Percentiles rank a stretch among this genome's conserved stretches.
Conservation (phyloP, 2,113 vertebrate species). For the Python bivittatus region DNA sequence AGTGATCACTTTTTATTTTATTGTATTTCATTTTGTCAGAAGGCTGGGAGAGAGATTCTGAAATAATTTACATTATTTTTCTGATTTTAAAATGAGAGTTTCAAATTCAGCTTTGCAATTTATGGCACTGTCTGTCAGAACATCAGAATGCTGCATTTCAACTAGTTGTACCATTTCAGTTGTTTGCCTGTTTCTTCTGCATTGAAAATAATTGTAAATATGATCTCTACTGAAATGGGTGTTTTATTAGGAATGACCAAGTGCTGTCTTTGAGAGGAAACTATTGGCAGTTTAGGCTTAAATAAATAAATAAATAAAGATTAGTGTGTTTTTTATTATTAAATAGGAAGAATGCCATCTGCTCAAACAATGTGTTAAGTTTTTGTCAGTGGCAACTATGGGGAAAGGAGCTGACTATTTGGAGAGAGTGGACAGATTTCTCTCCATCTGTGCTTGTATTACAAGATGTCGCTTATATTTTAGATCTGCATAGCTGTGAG, state of each 20-base stretch:
- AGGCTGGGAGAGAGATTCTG: background rate
- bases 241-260: constrained; percentile 55
- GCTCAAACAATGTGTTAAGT: constrained; percentile 75
- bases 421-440: constrained; percentile 79
- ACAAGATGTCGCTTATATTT: constrained; percentile 77
- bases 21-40: background rate
- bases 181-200: constrained; percentile 32
- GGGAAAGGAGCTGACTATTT: constrained; percentile 73
- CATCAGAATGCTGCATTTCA: constrained; percentile 28
- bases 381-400: constrained; percentile 77
- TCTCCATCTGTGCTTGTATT: constrained; percentile 82
- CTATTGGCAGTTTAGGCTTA: constrained; percentile 53
- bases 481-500: constrained; percentile 74
- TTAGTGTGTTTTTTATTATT: constrained; percentile 20
- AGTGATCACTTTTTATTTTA: background rate
- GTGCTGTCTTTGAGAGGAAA: constrained; percentile 54
- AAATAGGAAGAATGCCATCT: constrained; percentile 75
- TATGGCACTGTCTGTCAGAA: constrained; percentile 9
- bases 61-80: background rate
- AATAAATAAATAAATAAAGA: background rate
- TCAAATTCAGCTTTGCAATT: constrained; percentile 14
- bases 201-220: constrained; percentile 39
- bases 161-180: constrained; percentile 21
- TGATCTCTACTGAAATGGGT: constrained; percentile 30
- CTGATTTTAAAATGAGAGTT: background rate